Conservation (phyloP, 2,113 vertebrate genomes). For the Tretioscincus oriximinensis region DNA sequence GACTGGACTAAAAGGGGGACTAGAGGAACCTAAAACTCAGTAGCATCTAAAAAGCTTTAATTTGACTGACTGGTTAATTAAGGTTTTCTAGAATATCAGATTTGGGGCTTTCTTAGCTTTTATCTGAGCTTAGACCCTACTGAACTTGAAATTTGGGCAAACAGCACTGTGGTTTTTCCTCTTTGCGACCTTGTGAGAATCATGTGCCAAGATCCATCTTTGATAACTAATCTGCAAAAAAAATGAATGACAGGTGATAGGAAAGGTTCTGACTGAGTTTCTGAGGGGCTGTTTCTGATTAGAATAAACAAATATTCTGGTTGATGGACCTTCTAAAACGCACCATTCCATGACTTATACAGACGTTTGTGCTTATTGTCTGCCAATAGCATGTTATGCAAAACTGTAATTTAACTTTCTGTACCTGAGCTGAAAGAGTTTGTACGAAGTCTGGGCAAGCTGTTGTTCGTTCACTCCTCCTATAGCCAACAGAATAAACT, state of each 20-base stretch:
- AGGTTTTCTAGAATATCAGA: not conserved
- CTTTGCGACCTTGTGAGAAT: not conserved
- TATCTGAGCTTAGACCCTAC: not conserved
- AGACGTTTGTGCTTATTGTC: not conserved
- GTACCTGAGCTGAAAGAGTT: not conserved
- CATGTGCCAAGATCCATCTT: slow-evolving; percentile 1
- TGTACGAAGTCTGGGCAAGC: not conserved
- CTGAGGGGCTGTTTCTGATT: not conserved
- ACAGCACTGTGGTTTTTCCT: not conserved
- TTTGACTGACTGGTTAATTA: not conserved
- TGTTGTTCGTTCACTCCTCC: too few relatives aligned
- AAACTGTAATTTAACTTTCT: not conserved
- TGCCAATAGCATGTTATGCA: not conserved
- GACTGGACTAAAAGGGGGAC: too few relatives aligned
- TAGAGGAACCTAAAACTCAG: too few relatives aligned
- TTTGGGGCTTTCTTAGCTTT: not conserved
- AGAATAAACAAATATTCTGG: not conserved
- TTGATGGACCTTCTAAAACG: not conserved
- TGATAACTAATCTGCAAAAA: not conserved
- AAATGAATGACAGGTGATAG: not conserved
- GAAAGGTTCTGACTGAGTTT: not conserved
- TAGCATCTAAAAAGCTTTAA: too few relatives aligned
- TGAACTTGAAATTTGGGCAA: not conserved
- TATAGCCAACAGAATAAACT: too few relatives aligned
- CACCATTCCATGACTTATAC: slow-evolving; percentile 30